A percentile compares a stretch with the other conserved stretches of the same genome.
Conservation (phyloP, 2,113 vertebrate species). For the Sceloporus tristichus region DNA sequence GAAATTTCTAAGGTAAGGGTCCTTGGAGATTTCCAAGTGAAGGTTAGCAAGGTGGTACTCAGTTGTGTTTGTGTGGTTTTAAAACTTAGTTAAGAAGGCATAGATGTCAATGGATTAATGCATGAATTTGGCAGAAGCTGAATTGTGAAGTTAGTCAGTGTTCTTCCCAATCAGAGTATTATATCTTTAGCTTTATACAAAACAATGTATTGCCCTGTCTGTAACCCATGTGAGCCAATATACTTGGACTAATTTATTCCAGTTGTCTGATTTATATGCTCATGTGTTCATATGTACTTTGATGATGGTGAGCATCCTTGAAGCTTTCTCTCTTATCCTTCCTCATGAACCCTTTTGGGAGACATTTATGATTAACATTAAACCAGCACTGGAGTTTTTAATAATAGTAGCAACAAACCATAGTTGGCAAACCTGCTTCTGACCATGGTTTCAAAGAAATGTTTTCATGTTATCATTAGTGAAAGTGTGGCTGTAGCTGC, state of each 20-base stretch:
- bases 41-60: background rate
- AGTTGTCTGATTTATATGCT: background rate
- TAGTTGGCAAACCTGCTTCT: background rate
- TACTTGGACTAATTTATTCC: background rate
- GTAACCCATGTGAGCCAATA: background rate
- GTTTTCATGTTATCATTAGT: background rate
- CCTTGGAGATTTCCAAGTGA: background rate
- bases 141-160: background rate
- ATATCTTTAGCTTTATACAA: slow-evolving; percentile 30
- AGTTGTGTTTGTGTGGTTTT: background rate
- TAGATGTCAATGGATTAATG: background rate
- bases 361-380: background rate
- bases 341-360: background rate
- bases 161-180: background rate
- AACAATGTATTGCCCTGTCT: background rate
- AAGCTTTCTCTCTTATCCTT: background rate
- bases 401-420: background rate
- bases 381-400: background rate
- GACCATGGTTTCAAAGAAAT: background rate
- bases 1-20: background rate
- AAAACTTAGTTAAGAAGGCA: background rate
- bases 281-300: background rate
- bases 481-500: background rate
- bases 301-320: background rate
- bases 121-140: background rate